Evolutionary conservation across 2,113 vertebrate genomes (phyloP).

Genomic region (Ceratotherium simum): DNA sequence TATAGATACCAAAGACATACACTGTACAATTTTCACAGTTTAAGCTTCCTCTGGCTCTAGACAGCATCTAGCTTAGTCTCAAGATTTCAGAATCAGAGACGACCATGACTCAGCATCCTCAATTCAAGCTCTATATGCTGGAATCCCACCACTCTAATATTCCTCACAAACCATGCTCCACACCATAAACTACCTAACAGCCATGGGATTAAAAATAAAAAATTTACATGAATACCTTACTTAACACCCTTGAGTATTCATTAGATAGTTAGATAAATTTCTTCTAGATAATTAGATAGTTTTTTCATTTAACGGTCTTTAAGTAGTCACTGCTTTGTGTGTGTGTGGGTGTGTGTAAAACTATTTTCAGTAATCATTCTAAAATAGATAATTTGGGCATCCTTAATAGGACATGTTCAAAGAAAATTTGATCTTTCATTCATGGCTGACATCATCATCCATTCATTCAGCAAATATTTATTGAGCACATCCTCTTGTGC

Average conservation of each 20-base stretch:
- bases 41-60: not conserved
- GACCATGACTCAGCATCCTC: not conserved
- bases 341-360: not conserved
- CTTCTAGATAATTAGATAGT: not conserved
- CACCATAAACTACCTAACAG: not conserved
- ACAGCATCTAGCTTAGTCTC: not conserved
- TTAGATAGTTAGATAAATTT: not conserved
- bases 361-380: not conserved
- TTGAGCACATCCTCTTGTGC: not conserved
- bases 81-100: not conserved
- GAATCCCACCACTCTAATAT: not conserved
- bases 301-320: not conserved
- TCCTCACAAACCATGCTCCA: not conserved
- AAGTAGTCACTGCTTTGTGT: not conserved
- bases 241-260: not conserved
- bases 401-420: not conserved
- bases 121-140: not conserved
- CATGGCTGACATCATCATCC: not conserved
- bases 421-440: not conserved
- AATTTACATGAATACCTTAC: not conserved
- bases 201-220: not conserved
- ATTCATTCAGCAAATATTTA: not conserved
- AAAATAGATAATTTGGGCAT: not conserved
- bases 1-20: not conserved
- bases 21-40: not conserved